Percentiles rank a stretch among this genome's conserved stretches.
Evolutionary conservation across 2,888 invertebrate species (phyloP).

Genomic region (Tachina grossa): DNA sequence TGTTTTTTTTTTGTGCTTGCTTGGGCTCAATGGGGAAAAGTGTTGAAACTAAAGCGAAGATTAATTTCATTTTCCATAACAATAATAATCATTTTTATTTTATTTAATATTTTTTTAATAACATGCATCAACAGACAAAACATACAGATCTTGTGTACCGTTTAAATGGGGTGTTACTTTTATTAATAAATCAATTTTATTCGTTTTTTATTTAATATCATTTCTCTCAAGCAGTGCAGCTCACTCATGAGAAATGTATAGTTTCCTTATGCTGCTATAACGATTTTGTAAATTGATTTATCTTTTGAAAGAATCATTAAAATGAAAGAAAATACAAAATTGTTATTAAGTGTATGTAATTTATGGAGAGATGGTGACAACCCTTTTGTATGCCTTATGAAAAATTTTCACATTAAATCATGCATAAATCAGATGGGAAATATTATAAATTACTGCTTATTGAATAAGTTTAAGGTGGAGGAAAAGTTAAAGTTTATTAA

Average conservation of each 20-base stretch:
- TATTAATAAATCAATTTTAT: slow-evolving; percentile 64
- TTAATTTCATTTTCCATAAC: slow-evolving; percentile 53
- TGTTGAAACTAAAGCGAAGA: slow-evolving; percentile 59
- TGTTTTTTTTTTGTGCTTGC: not conserved
- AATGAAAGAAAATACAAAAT: not conserved
- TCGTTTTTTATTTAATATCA: slow-evolving; percentile 18
- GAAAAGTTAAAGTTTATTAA: too few relatives aligned
- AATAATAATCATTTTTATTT: slow-evolving; percentile 41
- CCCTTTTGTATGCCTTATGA: slow-evolving; percentile 17
- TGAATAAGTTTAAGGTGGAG: too few relatives aligned
- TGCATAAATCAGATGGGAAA: slow-evolving; percentile 1
- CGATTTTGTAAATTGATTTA: slow-evolving; percentile 24
- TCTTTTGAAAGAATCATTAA: slow-evolving; percentile 6
- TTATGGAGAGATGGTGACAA: slow-evolving; percentile 35
- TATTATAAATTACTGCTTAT: too few relatives aligned
- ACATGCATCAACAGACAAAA: slow-evolving; percentile 43
- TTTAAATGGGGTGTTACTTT: slow-evolving; percentile 43
- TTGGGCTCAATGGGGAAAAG: slow-evolving; percentile 19
- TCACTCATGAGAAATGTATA: not conserved
- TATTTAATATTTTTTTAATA: slow-evolving; percentile 44
- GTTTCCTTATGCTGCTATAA: not conserved
- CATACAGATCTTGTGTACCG: slow-evolving; percentile 2
- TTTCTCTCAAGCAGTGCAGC: not conserved
- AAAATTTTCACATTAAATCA: slow-evolving; percentile 31
- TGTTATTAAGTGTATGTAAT: not conserved